Evolutionary conservation across 2,113 vertebrate genomes (phyloP).

Genomic region (Rhynchopsitta pachyrhyncha): DNA sequence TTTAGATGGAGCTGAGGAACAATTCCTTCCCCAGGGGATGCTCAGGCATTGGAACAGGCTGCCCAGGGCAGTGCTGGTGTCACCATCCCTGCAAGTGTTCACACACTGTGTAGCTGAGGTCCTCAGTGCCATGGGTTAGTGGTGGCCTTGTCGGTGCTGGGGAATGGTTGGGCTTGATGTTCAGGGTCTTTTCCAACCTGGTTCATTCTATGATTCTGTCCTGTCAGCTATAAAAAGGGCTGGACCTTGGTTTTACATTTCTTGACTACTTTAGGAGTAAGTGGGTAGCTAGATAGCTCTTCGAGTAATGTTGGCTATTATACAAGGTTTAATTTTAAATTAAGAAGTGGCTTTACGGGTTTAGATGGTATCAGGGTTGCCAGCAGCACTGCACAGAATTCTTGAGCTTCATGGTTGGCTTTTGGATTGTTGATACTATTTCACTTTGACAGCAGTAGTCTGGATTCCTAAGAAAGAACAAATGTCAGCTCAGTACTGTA

Average conservation of each 20-base stretch:
- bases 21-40: neutral
- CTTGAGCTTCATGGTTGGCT: neutral
- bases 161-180: neutral
- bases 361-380: neutral
- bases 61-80: neutral
- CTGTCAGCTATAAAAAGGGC: neutral
- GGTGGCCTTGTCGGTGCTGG: neutral
- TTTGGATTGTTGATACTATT: neutral
- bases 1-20: no score
- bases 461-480: neutral
- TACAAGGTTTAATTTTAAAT: neutral
- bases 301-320: neutral
- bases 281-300: neutral
- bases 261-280: neutral
- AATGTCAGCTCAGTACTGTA: neutral
- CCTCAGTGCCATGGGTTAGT: neutral
- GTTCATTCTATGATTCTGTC: neutral
- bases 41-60: neutral
- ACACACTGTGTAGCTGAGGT: accelerated
- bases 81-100: neutral
- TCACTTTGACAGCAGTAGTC: conserved; percentile 3
- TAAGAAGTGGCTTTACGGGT: neutral
- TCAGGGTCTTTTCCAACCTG: neutral
- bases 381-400: neutral
- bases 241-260: neutral